phyloP scores from a whole-genome alignment of 2,113 vertebrate genomes.

The Acinonyx jubatus region DNA sequence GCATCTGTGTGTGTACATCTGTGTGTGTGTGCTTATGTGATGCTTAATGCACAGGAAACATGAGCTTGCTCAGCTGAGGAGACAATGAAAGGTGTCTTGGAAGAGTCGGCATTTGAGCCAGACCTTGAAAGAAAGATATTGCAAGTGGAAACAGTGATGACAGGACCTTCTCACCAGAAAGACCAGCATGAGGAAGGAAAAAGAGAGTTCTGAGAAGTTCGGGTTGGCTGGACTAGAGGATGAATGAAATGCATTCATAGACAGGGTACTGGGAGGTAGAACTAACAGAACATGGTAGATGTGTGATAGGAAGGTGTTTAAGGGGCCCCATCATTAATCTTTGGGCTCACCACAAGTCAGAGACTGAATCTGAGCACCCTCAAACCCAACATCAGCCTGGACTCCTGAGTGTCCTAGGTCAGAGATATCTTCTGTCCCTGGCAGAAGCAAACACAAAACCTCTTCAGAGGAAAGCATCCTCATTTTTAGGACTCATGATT shows the following conservation, averaged over 20 bases:
- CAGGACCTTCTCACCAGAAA: background rate
- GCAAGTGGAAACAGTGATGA: background rate
- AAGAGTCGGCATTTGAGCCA: background rate
- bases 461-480: background rate
- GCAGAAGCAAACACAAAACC: background rate
- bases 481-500: background rate
- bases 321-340: background rate
- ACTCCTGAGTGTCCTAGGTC: background rate
- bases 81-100: background rate
- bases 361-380: background rate
- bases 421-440: background rate
- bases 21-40: background rate
- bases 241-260: background rate
- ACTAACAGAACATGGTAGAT: background rate
- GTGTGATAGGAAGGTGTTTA: background rate
- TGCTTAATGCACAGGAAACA: background rate
- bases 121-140: background rate
- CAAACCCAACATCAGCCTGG: background rate
- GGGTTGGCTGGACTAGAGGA: background rate
- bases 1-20: background rate
- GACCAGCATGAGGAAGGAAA: background rate
- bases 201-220: background rate
- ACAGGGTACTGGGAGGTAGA: background rate
- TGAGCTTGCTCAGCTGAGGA: background rate
- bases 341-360: background rate